Evolutionary conservation across 2,797 vertebrate genomes (phyloP).

Genomic region (Paratrypauchen microcephalus): DNA sequence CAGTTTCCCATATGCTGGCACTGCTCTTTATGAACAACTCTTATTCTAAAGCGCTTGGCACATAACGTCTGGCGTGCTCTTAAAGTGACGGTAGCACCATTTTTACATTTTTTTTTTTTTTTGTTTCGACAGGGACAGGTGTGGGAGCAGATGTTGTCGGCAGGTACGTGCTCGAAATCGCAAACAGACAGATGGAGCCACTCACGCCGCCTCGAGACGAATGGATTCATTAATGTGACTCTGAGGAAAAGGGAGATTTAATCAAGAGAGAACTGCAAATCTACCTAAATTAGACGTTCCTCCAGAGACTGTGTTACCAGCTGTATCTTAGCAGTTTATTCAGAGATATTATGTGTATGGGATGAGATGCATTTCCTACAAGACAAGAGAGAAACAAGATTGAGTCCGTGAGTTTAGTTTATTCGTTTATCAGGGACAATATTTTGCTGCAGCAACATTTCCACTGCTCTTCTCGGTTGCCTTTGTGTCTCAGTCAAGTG

Average conservation of each 20-base stretch:
- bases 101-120: not conserved
- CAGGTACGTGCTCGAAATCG: constrained; percentile 41
- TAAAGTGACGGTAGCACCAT: not conserved
- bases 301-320: not conserved
- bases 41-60: not conserved
- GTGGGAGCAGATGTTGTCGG: constrained; percentile 56
- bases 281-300: not conserved
- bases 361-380: too few species aligned
- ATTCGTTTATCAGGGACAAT: too few species aligned
- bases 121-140: constrained; percentile 32
- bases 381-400: too few species aligned
- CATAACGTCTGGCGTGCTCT: constrained; percentile 7
- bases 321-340: not conserved
- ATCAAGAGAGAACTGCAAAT: constrained; percentile 16
- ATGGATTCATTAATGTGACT: constrained; percentile 26
- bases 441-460: too few species aligned
- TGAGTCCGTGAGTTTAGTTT: too few species aligned
- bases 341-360: not conserved
- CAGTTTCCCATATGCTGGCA: constrained; percentile 10
- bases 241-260: constrained; percentile 10
- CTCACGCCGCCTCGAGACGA: constrained; percentile 33
- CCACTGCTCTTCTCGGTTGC: too few species aligned
- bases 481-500: too few species aligned
- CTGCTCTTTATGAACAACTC: constrained; percentile 1
- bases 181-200: constrained; percentile 49